These are phyloP conservation scores for Papilio dardanus DNA, from an alignment of 1,140 invertebrate species.

Conservation along the genomic window DNA sequence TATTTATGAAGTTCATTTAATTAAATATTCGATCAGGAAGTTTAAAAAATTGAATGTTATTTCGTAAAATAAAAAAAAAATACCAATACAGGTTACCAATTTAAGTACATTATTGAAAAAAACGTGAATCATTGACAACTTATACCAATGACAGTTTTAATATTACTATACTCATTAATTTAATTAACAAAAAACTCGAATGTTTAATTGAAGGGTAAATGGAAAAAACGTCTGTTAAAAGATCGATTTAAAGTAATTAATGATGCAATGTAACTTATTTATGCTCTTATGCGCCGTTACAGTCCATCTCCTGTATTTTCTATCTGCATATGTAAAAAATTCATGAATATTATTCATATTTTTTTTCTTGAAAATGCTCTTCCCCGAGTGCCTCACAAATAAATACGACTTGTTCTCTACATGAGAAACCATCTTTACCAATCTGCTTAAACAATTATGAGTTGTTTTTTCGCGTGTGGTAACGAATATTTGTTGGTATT, in stretches of 20 bases:
- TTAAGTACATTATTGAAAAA: not conserved
- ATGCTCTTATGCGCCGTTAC: no score
- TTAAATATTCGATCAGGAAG: not conserved
- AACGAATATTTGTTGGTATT: slow-evolving; percentile 29
- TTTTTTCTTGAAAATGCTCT: not conserved
- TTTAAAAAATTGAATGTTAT: not conserved
- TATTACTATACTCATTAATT: not conserved
- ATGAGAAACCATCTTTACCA: slow-evolving; percentile 12
- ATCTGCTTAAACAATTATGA: slow-evolving; percentile 22
- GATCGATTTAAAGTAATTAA: no score
- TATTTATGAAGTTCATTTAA: not conserved
- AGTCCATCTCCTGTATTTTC: no score
- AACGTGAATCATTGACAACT: not conserved
- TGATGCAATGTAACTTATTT: no score
- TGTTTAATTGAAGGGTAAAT: not conserved
- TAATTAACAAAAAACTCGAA: not conserved
- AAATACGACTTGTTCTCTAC: not conserved
- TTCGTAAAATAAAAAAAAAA: slow-evolving; percentile 2
- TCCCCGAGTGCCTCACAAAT: no score
- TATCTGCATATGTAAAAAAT: no score
- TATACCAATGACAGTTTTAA: not conserved
- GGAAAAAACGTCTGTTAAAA: no score
- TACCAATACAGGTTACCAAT: no score
- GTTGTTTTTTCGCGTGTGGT: slow-evolving; percentile 21
- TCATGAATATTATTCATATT: no score